Percentiles rank a stretch among this genome's conserved stretches.
Evolutionary conservation across 1,140 invertebrate genomes (phyloP).

Genomic region (Nasonia longicornis): DNA sequence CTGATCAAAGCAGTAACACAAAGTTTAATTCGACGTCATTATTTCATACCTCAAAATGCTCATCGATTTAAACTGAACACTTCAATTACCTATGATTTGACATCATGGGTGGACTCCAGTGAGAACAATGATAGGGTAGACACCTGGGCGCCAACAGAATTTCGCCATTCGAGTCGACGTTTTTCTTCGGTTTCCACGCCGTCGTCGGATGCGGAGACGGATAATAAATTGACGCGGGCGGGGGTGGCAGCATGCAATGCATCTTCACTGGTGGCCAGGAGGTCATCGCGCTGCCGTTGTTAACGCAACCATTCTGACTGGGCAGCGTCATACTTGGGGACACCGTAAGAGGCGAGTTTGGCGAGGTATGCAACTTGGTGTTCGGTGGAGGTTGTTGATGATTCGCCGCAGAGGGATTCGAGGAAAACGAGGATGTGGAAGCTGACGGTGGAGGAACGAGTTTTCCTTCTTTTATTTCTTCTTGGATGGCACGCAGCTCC

Average conservation of each 20-base stretch:
- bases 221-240: conserved; percentile 60
- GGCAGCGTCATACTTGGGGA: conserved; percentile 53
- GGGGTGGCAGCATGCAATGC: conserved; percentile 62
- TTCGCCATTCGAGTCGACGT: conserved; percentile 75
- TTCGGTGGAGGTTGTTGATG: conserved; percentile 70
- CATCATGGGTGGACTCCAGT: conserved; percentile 61
- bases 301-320: conserved; percentile 52
- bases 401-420: conserved; percentile 58
- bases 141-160: conserved; percentile 83
- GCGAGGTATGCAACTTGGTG: conserved; percentile 68
- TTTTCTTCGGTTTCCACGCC: conserved; percentile 61
- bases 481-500: conserved; percentile 84
- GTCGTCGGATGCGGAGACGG: conserved; percentile 57
- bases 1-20: conserved; percentile 44
- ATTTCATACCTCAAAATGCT: not conserved
- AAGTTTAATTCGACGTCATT: not conserved
- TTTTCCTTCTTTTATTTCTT: conserved; percentile 89
- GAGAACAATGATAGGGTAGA: conserved; percentile 65
- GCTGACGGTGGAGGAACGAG: conserved; percentile 71
- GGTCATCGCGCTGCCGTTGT: conserved; percentile 51
- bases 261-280: conserved; percentile 68
- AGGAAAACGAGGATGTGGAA: conserved; percentile 60
- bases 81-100: conserved; percentile 57
- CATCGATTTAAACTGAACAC: not conserved
- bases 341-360: conserved; percentile 59